Conservation (phyloP, 2,113 vertebrate species). For the Ranitomeya imitator region DNA sequence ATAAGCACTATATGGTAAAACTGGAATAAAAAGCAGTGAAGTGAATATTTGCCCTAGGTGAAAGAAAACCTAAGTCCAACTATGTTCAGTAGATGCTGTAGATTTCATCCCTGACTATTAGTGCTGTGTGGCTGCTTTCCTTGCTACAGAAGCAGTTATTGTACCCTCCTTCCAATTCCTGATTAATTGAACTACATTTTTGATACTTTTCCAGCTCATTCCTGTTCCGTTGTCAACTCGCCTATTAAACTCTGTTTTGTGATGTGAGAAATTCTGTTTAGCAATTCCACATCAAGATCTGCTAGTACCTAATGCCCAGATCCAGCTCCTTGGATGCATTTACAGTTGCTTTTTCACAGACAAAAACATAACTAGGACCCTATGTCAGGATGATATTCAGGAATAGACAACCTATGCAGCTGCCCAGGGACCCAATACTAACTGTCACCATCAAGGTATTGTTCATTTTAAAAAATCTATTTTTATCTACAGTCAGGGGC, state of each 20-base stretch:
- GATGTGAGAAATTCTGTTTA: conserved; percentile 5
- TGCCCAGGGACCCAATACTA: too few relatives aligned
- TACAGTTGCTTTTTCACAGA: not conserved
- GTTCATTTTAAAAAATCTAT: too few relatives aligned
- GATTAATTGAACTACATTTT: conserved; percentile 16
- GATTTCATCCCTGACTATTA: not conserved
- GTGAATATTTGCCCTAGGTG: too few relatives aligned
- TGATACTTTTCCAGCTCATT: conserved; percentile 21
- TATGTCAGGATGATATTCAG: not conserved
- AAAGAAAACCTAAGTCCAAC: too few relatives aligned
- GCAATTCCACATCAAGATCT: not conserved
- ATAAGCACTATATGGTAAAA: too few relatives aligned
- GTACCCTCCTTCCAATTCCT: conserved; percentile 5
- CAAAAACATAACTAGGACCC: not conserved
- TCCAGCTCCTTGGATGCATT: not conserved
- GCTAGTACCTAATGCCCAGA: not conserved
- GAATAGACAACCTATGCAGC: too few relatives aligned
- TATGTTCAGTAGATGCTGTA: not conserved
- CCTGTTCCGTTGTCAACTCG: not conserved
- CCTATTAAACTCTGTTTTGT: conserved; percentile 6
- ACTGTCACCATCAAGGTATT: too few relatives aligned
- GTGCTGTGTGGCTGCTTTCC: not conserved
- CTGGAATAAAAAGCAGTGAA: too few relatives aligned
- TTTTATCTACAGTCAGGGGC: too few relatives aligned
- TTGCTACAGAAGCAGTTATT: not conserved